Evolutionary conservation across 2,888 invertebrate genomes (phyloP), one percentile per base, ranked within the genome.

Genomic region (Pomacea canaliculata): DNA sequence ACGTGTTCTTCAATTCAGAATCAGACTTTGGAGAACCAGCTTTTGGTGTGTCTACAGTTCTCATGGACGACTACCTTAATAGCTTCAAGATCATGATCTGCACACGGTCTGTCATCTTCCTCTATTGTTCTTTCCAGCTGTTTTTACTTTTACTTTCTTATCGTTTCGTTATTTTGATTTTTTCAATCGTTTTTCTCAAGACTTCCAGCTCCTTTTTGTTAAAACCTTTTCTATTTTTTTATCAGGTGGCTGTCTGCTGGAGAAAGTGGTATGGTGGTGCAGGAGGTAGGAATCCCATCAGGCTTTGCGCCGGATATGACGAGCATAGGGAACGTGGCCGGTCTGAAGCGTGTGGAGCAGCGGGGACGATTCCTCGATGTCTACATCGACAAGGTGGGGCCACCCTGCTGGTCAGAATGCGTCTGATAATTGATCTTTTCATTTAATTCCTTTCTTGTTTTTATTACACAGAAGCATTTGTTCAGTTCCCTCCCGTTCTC

Each of bases 341-440:
- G 86, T 59, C 76, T 91, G 66, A 90, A 91, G 78, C 84, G 89
- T 65, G 85, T 88, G n/a, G 90, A 90, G 71, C 87, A 88, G 46
- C 86, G 84, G 49, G 88, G 89, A 70, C 88, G 87, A 23, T 84
- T 86, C 63, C 85, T 91, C 74, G 86, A 88, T 73, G 83, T 91
- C 37, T 92, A 92, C 80, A 90, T 91, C 80, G 91, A 91, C 79
- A 84, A 89, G 85, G 91, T 91, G 78, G 77, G 62, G 7, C 37
- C 5, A n/a, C n/a, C n/a, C n/a, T n/a, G n/a, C n/a, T n/a, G n/a
- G n/a, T n/a, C n/a, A n/a, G n/a, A 37, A 1, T 37, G 37, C n/a
- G n/a, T n/a, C n/a, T n/a, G n/a, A n/a, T n/a, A n/a, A n/a, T n/a
- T n/a, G n/a, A n/a, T n/a, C n/a, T n/a, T n/a, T n/a, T n/a, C n/a